Percentiles rank a stretch among this genome's conserved stretches.
These are phyloP conservation scores for Aplysina aerophoba DNA, from an alignment of 37 sponge, comb jelly and placozoan genomes.

Conservation along the genomic window DNA sequence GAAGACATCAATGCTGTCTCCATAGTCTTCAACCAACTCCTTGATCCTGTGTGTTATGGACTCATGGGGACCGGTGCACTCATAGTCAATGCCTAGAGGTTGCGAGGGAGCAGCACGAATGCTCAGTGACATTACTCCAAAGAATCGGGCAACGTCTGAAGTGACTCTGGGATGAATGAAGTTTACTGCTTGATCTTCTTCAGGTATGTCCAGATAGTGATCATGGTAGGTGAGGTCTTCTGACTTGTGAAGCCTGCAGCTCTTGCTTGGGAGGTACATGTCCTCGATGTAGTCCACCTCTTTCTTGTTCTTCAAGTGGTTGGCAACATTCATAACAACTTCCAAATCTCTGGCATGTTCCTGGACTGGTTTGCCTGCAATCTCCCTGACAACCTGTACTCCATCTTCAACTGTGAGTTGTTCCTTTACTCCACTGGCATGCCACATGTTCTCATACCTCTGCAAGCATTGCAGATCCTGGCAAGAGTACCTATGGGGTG, in stretches of 20 bases:
- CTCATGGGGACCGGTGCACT: constrained; percentile 51
- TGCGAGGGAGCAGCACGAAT: constrained; percentile 59
- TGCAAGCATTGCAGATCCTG: not conserved
- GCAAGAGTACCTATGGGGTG: constrained; percentile 7
- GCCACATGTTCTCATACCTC: constrained; percentile 1
- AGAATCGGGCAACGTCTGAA: constrained; percentile 38
- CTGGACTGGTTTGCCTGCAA: not conserved
- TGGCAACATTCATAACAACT: constrained; percentile 26
- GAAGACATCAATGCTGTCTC: constrained; percentile 70
- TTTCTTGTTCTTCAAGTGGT: not conserved
- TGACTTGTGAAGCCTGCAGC: not conserved
- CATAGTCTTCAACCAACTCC: constrained; percentile 69
- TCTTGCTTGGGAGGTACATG: not conserved
- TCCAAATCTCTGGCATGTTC: constrained; percentile 1
- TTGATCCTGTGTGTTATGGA: constrained; percentile 69
- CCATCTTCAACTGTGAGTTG: constrained; percentile 6
- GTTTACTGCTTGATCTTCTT: not conserved
- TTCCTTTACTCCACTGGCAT: not conserved
- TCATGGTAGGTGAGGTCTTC: constrained; percentile 12
- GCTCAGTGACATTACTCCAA: constrained; percentile 65
- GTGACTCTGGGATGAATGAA: constrained; percentile 50
- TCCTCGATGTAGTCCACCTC: not conserved
- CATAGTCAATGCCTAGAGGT: constrained; percentile 31
- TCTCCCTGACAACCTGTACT: constrained; percentile 14
- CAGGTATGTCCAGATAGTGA: not conserved